phyloP scores from a whole-genome alignment of 2,113 vertebrate species.

The Pomatostomus ruficeps region DNA sequence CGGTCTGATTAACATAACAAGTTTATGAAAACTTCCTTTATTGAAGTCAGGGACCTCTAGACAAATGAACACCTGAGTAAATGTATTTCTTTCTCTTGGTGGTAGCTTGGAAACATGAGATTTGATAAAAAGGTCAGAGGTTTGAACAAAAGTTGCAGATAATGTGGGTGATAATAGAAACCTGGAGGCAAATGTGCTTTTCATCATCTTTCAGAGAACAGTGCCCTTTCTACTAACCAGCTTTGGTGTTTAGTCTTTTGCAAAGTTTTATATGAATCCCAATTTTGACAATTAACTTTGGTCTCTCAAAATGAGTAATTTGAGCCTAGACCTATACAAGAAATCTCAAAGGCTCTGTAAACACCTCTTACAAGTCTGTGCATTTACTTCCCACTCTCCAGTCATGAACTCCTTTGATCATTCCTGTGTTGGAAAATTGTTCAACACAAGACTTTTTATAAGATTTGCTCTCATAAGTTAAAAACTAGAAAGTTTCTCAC shows the following conservation, averaged over 20 bases:
- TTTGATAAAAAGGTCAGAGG: background rate
- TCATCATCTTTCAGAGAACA: background rate
- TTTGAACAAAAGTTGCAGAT: background rate
- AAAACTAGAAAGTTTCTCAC: background rate
- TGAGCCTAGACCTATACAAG: background rate
- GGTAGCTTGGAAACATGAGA: background rate
- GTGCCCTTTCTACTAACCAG: background rate
- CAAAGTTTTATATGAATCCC: background rate
- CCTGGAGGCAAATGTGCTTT: background rate
- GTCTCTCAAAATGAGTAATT: background rate
- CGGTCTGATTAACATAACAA: background rate
- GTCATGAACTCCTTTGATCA: background rate
- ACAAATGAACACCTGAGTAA: background rate
- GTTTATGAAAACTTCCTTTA: background rate
- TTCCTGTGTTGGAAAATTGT: background rate
- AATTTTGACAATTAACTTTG: background rate
- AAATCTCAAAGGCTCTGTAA: background rate
- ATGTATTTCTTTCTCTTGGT: background rate
- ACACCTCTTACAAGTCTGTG: background rate
- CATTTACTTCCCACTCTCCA: background rate
- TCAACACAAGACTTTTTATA: background rate
- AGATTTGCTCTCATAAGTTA: background rate
- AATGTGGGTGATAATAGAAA: background rate
- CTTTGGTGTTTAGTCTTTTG: background rate
- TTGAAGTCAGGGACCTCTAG: background rate